Base-by-base conservation (phyloP, 2,113 vertebrate genomes). In the Synchiropus splendidus region DNA sequence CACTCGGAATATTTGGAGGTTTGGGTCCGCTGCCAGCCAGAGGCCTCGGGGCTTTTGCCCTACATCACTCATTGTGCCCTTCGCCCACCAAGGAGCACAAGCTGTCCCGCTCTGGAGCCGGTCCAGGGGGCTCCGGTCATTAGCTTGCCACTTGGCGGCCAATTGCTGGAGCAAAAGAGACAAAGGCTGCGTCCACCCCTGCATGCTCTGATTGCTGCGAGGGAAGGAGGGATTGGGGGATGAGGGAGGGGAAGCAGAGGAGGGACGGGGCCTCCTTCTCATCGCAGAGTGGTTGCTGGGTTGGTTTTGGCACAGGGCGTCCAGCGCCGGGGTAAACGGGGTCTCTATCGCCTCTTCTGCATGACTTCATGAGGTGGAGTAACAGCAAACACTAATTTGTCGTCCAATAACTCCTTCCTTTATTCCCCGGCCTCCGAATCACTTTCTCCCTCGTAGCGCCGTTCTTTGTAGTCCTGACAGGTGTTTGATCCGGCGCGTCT, bases 141-240 rank as follows among this genome's bases (percentile, higher is more conserved):
- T 81, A 83, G 73, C 75, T 79, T 82, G 80, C 72, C 77, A 83
- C 76, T 83, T 74, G 66, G 79, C 73, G 76, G 74, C 74, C 80
- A 81, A 85, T 81, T 81, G 79, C 71, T 71, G 65, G 65, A 79
- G 75, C 70, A 75, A 64, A 65, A 54, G 77, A 72, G 84, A 77
- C 84, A 82, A 84, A 67, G 77, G 61, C 53, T 38, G 57, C 75
- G 74, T 70, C 75, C 77, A 70, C 71, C 74, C 62, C 72, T 81
- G 63, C 81, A 82, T 84, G 81, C 83, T 85, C 83, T 84, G 78
- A 85, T 83, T 85, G 75, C 70, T 71, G 60, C 48, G 60, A 50
- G 67, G 53, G 64, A 44, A 58, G 37, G 54, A 33, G 64, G 31
- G 61, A 30, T 57, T 39, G 45, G 18, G 39, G 54, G 49, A 41